Evolutionary conservation across 2,113 vertebrate genomes (phyloP).

Genomic region (Onychostoma macrolepis): DNA sequence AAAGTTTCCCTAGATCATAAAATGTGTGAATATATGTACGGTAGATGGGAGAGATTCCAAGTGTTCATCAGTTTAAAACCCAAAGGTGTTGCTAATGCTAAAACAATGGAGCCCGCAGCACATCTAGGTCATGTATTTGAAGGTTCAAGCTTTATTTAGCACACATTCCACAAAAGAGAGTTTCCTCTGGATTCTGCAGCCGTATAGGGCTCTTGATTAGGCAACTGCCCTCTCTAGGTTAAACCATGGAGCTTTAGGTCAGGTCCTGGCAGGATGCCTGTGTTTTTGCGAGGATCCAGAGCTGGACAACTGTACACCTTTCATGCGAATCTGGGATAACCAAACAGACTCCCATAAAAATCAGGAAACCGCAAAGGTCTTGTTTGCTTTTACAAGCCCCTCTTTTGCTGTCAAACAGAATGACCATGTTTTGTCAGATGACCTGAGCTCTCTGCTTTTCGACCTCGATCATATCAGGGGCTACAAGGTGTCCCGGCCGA

Average conservation of each 20-base stretch:
- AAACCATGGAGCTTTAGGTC: conserved; percentile 41
- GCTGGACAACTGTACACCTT: conserved; percentile 50
- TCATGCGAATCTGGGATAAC: conserved; percentile 52
- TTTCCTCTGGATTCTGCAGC: conserved; percentile 39
- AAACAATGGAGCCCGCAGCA: conserved; percentile 23
- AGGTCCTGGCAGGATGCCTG: conserved; percentile 56
- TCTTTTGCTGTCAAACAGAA: conserved; percentile 53
- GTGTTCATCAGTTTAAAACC: conserved; percentile 16
- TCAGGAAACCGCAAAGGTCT: conserved; percentile 53
- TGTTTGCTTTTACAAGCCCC: conserved; percentile 63
- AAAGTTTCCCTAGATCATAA: conserved; percentile 22
- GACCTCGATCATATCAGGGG: conserved; percentile 39
- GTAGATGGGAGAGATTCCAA: not conserved
- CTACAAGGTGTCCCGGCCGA: not conserved
- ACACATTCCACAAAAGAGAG: conserved; percentile 45
- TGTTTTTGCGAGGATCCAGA: conserved; percentile 52
- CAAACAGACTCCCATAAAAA: conserved; percentile 56
- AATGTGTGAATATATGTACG: not conserved
- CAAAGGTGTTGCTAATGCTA: conserved; percentile 16
- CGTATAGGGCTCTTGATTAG: conserved; percentile 40
- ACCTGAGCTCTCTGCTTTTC: conserved; percentile 43
- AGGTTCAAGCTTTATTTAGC: conserved; percentile 44
- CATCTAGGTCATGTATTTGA: conserved; percentile 44
- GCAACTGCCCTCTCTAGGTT: conserved; percentile 38
- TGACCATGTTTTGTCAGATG: conserved; percentile 50